Conservation (phyloP, 2,888 invertebrate genomes). For the Teleogryllus oceanicus region DNA sequence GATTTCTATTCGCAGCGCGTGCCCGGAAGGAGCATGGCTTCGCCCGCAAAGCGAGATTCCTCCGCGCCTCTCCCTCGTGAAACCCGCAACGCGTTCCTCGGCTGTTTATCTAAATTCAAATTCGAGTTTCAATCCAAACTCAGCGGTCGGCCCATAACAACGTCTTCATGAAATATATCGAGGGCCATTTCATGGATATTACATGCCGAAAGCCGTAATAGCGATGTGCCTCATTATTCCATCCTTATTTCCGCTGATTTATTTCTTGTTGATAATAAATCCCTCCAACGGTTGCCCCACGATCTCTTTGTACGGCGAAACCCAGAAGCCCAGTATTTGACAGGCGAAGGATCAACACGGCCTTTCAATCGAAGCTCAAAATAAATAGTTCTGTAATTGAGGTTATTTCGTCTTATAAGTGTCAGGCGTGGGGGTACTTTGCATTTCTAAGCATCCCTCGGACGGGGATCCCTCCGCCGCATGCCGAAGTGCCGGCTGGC, state of each 20-base stretch:
- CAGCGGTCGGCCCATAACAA: not conserved
- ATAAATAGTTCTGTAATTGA: conserved; percentile 18
- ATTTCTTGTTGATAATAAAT: conserved; percentile 2
- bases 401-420: not conserved
- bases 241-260: not conserved
- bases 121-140: not conserved
- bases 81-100: too few species aligned
- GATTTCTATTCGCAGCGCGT: too few species aligned
- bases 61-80: too few species aligned
- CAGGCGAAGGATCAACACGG: not conserved
- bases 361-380: not conserved
- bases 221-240: not conserved
- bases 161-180: not conserved
- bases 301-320: not conserved
- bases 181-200: not conserved
- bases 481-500: too few species aligned
- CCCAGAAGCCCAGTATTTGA: not conserved
- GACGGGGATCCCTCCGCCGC: not conserved
- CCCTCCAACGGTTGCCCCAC: not conserved
- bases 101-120: not conserved
- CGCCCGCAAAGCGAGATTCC: too few species aligned
- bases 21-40: too few species aligned
- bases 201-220: conserved; percentile 5
- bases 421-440: not conserved
- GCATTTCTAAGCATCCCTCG: not conserved